phyloP scores from a whole-genome alignment of 2,888 invertebrate species.

The Xestia c-nigrum region DNA sequence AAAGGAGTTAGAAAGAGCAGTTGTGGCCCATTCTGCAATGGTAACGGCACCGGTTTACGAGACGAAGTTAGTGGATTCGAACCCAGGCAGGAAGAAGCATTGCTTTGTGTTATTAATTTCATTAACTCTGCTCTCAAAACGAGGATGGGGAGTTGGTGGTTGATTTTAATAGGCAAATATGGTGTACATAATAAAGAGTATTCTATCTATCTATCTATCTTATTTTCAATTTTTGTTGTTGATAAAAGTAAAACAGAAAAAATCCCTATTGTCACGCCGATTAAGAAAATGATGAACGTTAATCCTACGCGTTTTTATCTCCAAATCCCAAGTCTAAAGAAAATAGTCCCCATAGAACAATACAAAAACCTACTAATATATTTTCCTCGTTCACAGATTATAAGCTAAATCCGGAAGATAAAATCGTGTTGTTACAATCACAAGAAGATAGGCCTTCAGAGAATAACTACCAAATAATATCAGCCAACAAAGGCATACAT shows the following conservation, averaged over 20 bases:
- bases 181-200: no score
- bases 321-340: constrained; percentile 8
- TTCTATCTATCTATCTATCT: no score
- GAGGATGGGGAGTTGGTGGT: no score
- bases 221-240: neutral
- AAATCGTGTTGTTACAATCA: constrained; percentile 43
- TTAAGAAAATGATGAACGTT: constrained; percentile 19
- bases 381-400: constrained; percentile 47
- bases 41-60: neutral
- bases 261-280: neutral
- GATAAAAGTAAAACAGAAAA: neutral
- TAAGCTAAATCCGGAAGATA: constrained; percentile 37
- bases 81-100: neutral
- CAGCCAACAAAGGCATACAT: constrained; percentile 57
- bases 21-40: neutral
- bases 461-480: constrained; percentile 64
- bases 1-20: neutral
- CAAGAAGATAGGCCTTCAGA: constrained; percentile 34
- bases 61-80: neutral
- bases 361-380: constrained; percentile 21
- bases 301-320: constrained; percentile 5
- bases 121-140: neutral
- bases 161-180: no score
- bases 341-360: constrained; percentile 24
- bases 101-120: neutral